Evolutionary conservation across 2,797 vertebrate genomes (phyloP).

Genomic region (Tragelaphus eurycerus): DNA sequence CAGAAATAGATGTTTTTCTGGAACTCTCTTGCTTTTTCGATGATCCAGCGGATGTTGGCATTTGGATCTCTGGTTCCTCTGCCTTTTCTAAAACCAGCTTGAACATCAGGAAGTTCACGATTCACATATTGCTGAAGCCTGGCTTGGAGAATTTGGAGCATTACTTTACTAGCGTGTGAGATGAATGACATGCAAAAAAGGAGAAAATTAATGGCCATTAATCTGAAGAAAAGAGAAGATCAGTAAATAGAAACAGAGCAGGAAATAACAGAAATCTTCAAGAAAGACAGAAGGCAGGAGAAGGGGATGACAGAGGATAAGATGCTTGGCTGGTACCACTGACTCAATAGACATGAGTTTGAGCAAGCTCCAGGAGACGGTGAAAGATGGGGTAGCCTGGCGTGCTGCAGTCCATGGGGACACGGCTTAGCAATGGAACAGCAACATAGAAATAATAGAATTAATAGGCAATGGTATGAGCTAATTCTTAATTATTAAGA

Average conservation of each 20-base stretch:
- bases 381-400: neutral
- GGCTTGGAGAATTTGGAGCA: too few species aligned
- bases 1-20: too few species aligned
- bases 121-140: too few species aligned
- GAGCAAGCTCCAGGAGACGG: neutral
- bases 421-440: neutral
- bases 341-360: neutral
- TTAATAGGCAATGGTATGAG: rapidly evolving
- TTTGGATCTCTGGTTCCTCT: too few species aligned
- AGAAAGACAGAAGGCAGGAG: neutral
- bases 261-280: neutral
- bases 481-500: neutral
- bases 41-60: too few species aligned
- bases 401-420: neutral
- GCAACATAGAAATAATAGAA: neutral
- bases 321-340: neutral
- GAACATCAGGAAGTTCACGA: too few species aligned
- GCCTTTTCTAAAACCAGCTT: too few species aligned
- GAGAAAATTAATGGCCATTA: neutral
- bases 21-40: too few species aligned
- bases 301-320: neutral
- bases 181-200: too few species aligned
- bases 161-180: too few species aligned
- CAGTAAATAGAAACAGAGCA: neutral
- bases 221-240: neutral